These are phyloP conservation scores for Pachymerium ferrugineum DNA, from an alignment of 2,888 invertebrate genomes.

Conservation along the genomic window DNA sequence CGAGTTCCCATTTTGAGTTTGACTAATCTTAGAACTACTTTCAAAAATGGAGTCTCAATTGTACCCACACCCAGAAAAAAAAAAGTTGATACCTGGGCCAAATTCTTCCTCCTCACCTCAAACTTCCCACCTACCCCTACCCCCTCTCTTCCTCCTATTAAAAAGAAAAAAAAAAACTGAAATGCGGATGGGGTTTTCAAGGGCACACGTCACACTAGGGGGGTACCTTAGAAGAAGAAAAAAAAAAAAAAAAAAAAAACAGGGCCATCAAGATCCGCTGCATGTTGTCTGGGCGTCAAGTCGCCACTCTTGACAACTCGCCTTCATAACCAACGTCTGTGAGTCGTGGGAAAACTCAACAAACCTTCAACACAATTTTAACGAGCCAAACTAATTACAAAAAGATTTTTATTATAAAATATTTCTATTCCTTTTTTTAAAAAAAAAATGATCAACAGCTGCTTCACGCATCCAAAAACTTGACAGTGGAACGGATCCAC, in stretches of 20 bases:
- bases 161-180: too few relatives aligned
- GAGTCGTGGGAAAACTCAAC: neutral
- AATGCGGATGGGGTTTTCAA: neutral
- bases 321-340: neutral
- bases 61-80: too few relatives aligned
- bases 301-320: neutral
- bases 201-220: neutral
- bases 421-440: neutral
- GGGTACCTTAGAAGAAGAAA: too few relatives aligned
- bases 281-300: slow-evolving; percentile 2
- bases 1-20: too few relatives aligned
- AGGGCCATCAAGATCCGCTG: neutral
- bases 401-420: neutral
- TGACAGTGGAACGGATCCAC: slow-evolving; percentile 2
- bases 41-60: too few relatives aligned
- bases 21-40: too few relatives aligned
- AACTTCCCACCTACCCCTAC: too few relatives aligned
- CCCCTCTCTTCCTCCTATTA: too few relatives aligned
- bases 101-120: too few relatives aligned
- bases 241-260: too few relatives aligned
- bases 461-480: neutral
- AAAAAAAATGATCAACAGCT: neutral
- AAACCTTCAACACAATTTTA: neutral
- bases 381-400: neutral
- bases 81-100: too few relatives aligned